A percentile compares a stretch with the other conserved stretches of the same genome.
Conservation (phyloP, 2,797 vertebrate genomes). For the Cossypha polioptera region DNA sequence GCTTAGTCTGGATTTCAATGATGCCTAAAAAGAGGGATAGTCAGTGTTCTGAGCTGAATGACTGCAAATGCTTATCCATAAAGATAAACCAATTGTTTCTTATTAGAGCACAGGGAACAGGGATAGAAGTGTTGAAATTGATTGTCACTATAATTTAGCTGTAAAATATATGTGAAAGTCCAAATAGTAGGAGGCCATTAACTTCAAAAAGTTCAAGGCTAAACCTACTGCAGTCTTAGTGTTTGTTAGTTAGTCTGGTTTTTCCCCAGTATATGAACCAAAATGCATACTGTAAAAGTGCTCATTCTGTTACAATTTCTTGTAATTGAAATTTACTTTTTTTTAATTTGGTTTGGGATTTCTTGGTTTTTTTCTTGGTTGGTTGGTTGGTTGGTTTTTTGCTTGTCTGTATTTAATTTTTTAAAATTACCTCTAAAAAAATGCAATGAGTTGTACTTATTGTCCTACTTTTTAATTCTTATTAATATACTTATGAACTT, state of each 20-base stretch:
- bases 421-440: neutral
- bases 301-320: neutral
- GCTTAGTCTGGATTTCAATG: neutral
- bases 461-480: neutral
- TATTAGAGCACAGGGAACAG: neutral
- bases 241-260: neutral
- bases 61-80: neutral
- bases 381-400: accelerated
- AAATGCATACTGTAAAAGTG: neutral
- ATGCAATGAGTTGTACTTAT: neutral
- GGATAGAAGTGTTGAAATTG: neutral
- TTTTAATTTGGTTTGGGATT: neutral
- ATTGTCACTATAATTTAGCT: neutral
- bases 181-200: neutral
- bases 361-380: neutral
- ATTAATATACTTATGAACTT: neutral
- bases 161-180: neutral
- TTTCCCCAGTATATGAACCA: neutral
- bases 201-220: neutral
- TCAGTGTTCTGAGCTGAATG: neutral
- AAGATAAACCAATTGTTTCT: neutral
- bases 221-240: neutral
- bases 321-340: neutral
- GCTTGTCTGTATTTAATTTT: neutral
- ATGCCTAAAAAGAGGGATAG: neutral